Evolutionary conservation across 2,888 invertebrate genomes (phyloP).

Genomic region (Pimpla rufipes): DNA sequence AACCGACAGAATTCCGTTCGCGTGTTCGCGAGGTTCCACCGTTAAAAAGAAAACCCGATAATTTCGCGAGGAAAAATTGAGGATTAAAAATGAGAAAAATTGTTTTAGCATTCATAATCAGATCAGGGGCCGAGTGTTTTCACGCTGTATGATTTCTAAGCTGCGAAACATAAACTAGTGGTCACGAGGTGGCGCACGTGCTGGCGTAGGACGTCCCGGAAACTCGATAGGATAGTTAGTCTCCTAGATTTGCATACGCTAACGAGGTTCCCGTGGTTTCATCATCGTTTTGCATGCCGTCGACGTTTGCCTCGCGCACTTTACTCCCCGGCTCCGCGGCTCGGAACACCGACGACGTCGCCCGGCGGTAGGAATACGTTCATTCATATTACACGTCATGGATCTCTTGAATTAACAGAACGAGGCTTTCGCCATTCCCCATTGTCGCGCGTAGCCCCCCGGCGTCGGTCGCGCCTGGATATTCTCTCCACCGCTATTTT

Average conservation of each 20-base stretch:
- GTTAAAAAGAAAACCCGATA: too few species aligned
- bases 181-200: conserved; percentile 65
- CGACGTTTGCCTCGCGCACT: conserved; percentile 70
- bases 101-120: conserved; percentile 8
- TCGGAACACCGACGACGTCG: conserved; percentile 13
- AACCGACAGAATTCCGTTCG: too few species aligned
- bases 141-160: conserved; percentile 76
- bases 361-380: conserved; percentile 64
- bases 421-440: conserved; percentile 25
- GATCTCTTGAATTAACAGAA: conserved; percentile 72
- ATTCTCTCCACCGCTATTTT: conserved; percentile 11
- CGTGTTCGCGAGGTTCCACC: too few species aligned
- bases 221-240: conserved; percentile 81
- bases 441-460: conserved; percentile 17
- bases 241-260: conserved; percentile 83
- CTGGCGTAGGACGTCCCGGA: conserved; percentile 75
- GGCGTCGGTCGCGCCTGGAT: not conserved
- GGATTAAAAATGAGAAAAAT: not conserved
- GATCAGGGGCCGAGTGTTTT: conserved; percentile 69
- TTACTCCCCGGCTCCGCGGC: conserved; percentile 59
- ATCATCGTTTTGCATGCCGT: conserved; percentile 80
- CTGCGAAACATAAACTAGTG: conserved; percentile 73
- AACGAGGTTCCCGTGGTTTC: conserved; percentile 83
- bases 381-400: conserved; percentile 77
- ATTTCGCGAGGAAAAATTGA: not conserved